Conservation (phyloP, 2,797 vertebrate species). For the Acanthurus leucopareius region DNA sequence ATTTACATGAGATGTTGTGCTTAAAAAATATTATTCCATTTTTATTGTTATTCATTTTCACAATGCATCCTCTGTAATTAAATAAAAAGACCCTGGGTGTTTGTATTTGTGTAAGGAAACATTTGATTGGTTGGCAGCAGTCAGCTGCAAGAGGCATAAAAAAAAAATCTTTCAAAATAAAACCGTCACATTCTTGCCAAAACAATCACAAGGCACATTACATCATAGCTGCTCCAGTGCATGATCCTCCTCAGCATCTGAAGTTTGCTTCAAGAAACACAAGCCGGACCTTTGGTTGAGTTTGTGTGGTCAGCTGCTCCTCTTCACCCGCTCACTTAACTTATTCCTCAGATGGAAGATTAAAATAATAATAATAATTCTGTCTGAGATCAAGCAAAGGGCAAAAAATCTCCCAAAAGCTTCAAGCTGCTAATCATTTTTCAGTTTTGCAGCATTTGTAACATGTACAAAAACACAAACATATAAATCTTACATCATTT, state of each 20-base stretch:
- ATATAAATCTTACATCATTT: not conserved
- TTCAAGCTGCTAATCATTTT: not conserved
- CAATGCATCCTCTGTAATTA: not conserved
- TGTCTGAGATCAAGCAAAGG: no score
- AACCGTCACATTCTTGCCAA: conserved; percentile 5
- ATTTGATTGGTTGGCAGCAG: conserved; percentile 29
- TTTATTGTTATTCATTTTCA: not conserved
- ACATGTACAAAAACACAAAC: not conserved
- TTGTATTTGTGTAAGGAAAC: not conserved
- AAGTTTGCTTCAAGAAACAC: not conserved
- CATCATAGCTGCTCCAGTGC: not conserved
- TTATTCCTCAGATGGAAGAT: no score
- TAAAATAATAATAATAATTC: no score
- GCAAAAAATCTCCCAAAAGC: no score
- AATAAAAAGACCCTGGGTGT: not conserved
- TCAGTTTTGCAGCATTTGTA: not conserved
- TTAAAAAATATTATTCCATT: not conserved
- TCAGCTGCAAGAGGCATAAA: conserved; percentile 14
- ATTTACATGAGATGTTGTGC: not conserved
- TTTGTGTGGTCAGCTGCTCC: not conserved
- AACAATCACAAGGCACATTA: not conserved
- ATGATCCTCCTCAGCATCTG: not conserved
- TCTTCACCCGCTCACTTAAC: no score
- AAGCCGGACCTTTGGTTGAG: not conserved
- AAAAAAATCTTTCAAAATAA: conserved; percentile 49